Percentiles rank a stretch among this genome's conserved stretches.
Evolutionary conservation across 2,113 vertebrate genomes (phyloP).

Genomic region (Ptilorrhoa leucosticta): DNA sequence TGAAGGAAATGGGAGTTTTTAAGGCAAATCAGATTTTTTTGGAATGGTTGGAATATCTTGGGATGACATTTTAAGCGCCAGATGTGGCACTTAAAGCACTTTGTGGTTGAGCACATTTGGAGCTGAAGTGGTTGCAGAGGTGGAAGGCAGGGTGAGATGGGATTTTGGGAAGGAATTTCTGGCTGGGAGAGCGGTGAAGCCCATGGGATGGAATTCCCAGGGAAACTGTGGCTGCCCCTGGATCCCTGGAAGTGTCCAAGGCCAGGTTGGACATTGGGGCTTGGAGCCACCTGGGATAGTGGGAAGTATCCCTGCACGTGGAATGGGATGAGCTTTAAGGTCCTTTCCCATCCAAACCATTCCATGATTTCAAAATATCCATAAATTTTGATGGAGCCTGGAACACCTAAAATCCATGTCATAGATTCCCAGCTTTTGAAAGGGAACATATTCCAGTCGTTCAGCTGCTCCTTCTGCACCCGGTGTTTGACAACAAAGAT

Average conservation of each 20-base stretch:
- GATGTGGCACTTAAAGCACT: not conserved
- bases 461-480: not conserved
- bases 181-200: not conserved
- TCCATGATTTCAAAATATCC: not conserved
- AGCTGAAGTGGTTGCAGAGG: not conserved
- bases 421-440: not conserved
- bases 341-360: not conserved
- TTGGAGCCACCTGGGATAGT: accelerated
- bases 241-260: not conserved
- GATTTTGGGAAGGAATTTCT: not conserved
- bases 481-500: not conserved
- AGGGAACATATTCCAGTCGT: not conserved
- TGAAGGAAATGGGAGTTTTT: not conserved
- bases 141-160: not conserved
- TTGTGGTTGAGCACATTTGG: no score
- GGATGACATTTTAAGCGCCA: accelerated
- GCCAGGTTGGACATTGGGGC: accelerated
- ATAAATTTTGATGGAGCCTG: no score
- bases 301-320: accelerated
- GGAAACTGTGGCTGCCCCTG: not conserved
- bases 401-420: not conserved
- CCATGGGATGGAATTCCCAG: not conserved
- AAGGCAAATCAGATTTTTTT: not conserved
- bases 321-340: not conserved
- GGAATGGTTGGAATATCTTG: not conserved